Base-by-base conservation (phyloP, 2,113 vertebrate species). In the Cyrtonyx montezumae region DNA sequence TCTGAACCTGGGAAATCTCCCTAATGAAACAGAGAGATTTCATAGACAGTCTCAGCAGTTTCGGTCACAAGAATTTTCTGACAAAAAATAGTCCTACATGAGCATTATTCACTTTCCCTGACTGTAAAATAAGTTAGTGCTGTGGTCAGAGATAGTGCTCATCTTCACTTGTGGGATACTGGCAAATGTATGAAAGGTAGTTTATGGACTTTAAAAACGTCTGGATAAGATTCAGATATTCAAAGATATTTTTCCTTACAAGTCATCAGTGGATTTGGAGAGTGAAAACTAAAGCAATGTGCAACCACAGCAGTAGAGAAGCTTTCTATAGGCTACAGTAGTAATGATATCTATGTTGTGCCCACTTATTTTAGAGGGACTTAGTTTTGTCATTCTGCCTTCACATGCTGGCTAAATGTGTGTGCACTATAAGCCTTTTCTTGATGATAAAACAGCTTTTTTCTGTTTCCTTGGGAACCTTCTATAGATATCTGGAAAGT, bases 361-460 rank as follows among this genome's bases (percentile, higher is more conserved):
- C 12, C 21, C 7, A 23, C 17, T 37, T 74, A 9, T 36, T 87
- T 58, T 30, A 25, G 20, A 14, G 56, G 11, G 1, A 26, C 4
- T 69, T 26, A 36, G 10, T 79, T 92, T 37, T 77, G 15, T 36
- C 16, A 67, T 18, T 19, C 7, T 77, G 12, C 59, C 23, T 84
- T 75, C 59, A 85, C 66, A 55, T 16, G 6, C 2, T 77, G 37
- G 12, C 9, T 23, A 63, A 1, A 77, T 73, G 4, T 22, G 4
- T 43, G 36, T 17, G 8, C 19, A 68, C 1, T 34, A 7, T 46
- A 25, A 46, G 25, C n/a, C 30, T 87, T 15, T 30, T 49, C 7
- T 3, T 23, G 7, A 26, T 68, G 48, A 42, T 28, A 58, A 71
- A 78, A 42, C 23, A 34, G 1, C 0, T 2, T 34, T 69, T 28